Evolutionary conservation across 2,113 vertebrate genomes (phyloP), one percentile per base, ranked within the genome.

Genomic region (Prunella himalayana): DNA sequence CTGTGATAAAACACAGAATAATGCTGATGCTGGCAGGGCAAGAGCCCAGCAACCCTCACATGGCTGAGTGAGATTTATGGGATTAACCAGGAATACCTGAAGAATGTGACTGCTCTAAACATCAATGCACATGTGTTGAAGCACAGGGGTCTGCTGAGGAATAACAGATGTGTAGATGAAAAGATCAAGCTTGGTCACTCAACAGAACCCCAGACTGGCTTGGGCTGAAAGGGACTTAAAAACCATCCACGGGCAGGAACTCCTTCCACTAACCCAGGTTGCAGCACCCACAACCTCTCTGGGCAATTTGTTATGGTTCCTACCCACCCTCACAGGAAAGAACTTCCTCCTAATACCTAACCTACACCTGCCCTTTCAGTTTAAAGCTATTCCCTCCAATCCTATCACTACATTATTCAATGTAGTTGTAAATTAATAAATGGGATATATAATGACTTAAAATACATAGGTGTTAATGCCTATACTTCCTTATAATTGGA

Each of bases 111-210:
- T 37, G 15, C 24, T 33, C 47, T 69, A 18, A 86, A 72, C n/a
- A 76, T 21, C 0, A 0, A 23, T 17, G 31, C 6, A 23, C 7
- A 8, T 0, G 0, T 7, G 9, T 12, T 14, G 8, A 64, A 79
- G 54, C 41, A 39, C 22, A 28, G 1, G 4, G 16, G 14, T 23
- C 53, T 61, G 39, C 23, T 51, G 64, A 19, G 14, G 41, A 76
- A 6, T 37, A 86, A 65, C 6, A 47, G 18, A 59, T 3, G 5
- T 3, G 31, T 6, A 2, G 3, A 37, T 2, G 3, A 23, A 73
- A 65, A 37, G 68, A 82, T 13, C 9, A 73, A 20, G 17, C 44
- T 39, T 69, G 41, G 24, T 35, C 23, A 21, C 10, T 20, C 28
- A 18, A 41, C 31, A 69, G n/a, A 69, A 35, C 19, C 14, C 54